Conservation (phyloP, 2,113 vertebrate genomes). For the Syrrhaptes paradoxus region DNA sequence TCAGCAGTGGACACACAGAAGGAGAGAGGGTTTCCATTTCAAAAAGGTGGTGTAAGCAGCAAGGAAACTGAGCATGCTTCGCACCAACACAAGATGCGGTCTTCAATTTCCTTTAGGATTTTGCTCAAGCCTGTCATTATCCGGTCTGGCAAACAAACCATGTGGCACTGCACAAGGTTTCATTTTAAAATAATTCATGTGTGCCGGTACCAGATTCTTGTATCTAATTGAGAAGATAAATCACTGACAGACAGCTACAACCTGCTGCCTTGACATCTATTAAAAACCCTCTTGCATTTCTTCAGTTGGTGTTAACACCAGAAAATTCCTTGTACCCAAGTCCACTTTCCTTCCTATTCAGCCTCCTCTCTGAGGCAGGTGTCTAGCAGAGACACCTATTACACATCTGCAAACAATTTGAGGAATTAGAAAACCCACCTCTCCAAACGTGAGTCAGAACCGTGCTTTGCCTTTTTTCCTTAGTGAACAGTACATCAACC, state of each 20-base stretch:
- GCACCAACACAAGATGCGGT: neutral
- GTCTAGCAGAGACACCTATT: neutral
- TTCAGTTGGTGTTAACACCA: neutral
- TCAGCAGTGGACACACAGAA: neutral
- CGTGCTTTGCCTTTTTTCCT: neutral
- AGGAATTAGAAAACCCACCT: neutral
- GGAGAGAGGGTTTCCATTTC: neutral
- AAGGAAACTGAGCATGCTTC: neutral
- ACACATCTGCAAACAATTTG: neutral
- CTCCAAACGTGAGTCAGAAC: neutral
- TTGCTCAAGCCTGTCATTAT: neutral
- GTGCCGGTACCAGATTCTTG: neutral
- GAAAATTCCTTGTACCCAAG: neutral
- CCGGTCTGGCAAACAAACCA: neutral
- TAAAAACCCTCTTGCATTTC: neutral
- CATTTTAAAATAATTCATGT: neutral
- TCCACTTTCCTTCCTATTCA: neutral
- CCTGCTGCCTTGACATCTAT: neutral
- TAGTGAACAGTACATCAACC: conserved; percentile 5
- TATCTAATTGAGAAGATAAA: neutral
- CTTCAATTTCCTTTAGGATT: neutral
- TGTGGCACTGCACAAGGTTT: neutral
- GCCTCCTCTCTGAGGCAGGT: neutral
- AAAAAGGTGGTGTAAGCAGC: neutral
- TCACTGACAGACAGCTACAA: neutral